These are phyloP conservation scores for Erythrocebus patas DNA, from an alignment of 2,113 vertebrate species.

Conservation along the genomic window DNA sequence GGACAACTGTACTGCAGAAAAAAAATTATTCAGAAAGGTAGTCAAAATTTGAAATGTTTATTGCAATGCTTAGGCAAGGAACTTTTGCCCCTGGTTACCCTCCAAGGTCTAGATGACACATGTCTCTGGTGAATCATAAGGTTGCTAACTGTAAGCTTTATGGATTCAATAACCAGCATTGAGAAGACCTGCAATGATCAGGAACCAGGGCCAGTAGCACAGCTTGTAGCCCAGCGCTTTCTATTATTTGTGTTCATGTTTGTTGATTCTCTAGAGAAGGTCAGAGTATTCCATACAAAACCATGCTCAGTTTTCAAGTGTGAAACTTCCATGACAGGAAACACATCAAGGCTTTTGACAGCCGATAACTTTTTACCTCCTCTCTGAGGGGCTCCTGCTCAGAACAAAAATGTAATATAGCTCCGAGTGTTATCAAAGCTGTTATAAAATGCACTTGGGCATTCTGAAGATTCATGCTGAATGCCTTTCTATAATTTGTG, in stretches of 20 bases:
- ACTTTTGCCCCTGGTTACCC: neutral
- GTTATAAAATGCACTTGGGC: constrained; percentile 42
- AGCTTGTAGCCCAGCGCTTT: rapidly evolving
- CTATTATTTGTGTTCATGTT: neutral
- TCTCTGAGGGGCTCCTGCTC: constrained; percentile 48
- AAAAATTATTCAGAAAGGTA: neutral
- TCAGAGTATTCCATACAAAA: neutral
- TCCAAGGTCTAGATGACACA: neutral
- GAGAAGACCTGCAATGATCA: neutral
- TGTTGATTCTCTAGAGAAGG: neutral
- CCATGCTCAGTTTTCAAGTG: neutral
- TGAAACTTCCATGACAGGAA: constrained; percentile 33
- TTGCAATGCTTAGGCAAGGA: neutral
- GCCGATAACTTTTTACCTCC: constrained; percentile 32
- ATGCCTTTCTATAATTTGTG: neutral
- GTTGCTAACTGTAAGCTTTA: neutral
- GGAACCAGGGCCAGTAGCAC: neutral
- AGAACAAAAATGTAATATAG: neutral
- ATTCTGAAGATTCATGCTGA: constrained; percentile 40
- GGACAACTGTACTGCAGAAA: neutral
- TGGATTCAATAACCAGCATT: neutral
- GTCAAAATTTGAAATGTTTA: neutral
- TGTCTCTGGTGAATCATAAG: neutral
- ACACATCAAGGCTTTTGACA: constrained; percentile 43
- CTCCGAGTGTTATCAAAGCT: neutral